These are phyloP conservation scores for Hydrozoanthus tunicans DNA, from an alignment of 64 coral and sea anemone species.

Conservation along the genomic window DNA sequence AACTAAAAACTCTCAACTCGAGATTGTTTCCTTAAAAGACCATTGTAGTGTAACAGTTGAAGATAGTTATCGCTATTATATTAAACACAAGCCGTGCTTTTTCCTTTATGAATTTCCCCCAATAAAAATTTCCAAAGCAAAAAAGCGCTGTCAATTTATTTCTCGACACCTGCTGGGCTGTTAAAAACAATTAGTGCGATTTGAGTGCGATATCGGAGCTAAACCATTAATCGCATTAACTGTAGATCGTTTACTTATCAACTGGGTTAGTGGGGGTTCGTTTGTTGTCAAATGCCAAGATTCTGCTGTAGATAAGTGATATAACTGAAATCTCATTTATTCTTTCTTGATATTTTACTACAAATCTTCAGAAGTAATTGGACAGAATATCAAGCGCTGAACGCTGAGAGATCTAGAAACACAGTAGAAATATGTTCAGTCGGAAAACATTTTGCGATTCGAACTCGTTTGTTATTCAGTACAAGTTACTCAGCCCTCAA, in stretches of 20 bases:
- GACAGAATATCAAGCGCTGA: too few relatives aligned
- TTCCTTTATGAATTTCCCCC: background rate
- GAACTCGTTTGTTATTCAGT: too few relatives aligned
- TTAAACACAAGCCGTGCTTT: background rate
- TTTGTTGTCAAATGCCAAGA: slow-evolving; percentile 2
- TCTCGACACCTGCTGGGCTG: slow-evolving; percentile 15
- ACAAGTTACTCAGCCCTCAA: too few relatives aligned
- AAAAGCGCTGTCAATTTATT: background rate
- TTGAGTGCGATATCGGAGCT: slow-evolving; percentile 48
- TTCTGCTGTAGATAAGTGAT: background rate
- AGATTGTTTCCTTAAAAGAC: too few relatives aligned
- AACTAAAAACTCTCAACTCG: background rate
- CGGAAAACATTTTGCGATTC: too few relatives aligned
- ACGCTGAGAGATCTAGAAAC: too few relatives aligned
- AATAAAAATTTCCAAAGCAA: background rate
- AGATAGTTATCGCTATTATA: too few relatives aligned
- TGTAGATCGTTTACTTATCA: background rate
- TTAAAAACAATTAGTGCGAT: slow-evolving; percentile 27
- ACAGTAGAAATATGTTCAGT: too few relatives aligned
- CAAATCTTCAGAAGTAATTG: too few relatives aligned
- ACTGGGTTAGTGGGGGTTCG: background rate
- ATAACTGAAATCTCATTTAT: background rate
- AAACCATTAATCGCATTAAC: slow-evolving; percentile 59
- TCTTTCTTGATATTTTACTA: too few relatives aligned
- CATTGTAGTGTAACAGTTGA: too few relatives aligned